Conservation (phyloP, 2,888 invertebrate genomes). For the Brenthis ino region DNA sequence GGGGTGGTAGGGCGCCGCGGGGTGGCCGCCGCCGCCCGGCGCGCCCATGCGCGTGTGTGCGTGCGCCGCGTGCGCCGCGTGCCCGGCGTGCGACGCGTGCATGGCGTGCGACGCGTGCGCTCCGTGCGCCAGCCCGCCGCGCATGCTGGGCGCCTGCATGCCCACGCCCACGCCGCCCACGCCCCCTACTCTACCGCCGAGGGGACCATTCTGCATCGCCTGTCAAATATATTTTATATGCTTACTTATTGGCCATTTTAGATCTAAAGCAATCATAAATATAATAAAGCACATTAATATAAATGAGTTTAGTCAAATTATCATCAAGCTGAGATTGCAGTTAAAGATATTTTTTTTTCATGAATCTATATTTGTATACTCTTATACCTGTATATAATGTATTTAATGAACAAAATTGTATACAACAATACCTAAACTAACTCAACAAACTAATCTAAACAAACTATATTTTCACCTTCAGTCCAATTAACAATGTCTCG, state of each 20-base stretch:
- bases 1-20: slow-evolving; percentile 82
- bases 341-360: too few relatives aligned
- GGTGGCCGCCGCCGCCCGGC: slow-evolving; percentile 77
- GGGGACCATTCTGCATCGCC: slow-evolving; percentile 90
- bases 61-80: slow-evolving; percentile 69
- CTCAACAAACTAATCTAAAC: too few relatives aligned
- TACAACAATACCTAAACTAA: too few relatives aligned
- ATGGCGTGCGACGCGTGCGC: slow-evolving; percentile 67
- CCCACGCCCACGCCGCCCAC: slow-evolving; percentile 49
- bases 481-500: too few relatives aligned
- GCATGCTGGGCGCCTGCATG: slow-evolving; percentile 65
- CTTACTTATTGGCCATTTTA: not conserved
- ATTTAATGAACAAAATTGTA: too few relatives aligned
- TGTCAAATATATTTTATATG: slow-evolving; percentile 49
- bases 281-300: too few relatives aligned
- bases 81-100: slow-evolving; percentile 66
- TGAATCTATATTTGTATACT: too few relatives aligned
- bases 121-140: slow-evolving; percentile 82
- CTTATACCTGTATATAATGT: too few relatives aligned
- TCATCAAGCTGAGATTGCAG: too few relatives aligned
- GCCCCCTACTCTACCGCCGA: slow-evolving; percentile 81
- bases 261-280: not conserved
- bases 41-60: slow-evolving; percentile 72
- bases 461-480: too few relatives aligned
- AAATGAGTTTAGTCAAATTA: too few relatives aligned